Conservation (phyloP, 2,888 invertebrate species). For the Rosalia funebris region DNA sequence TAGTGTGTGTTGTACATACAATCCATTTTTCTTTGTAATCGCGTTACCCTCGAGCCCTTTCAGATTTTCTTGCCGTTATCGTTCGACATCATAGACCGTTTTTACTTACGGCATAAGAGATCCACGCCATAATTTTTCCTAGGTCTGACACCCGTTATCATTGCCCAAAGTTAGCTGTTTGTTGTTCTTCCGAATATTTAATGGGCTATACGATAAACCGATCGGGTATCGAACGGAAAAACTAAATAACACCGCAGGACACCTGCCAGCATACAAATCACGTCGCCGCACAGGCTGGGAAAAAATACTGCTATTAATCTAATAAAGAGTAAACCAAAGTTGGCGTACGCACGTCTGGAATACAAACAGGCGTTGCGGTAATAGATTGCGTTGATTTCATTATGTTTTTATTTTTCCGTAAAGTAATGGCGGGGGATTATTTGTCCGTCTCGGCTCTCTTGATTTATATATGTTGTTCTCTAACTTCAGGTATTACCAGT, state of each 20-base stretch:
- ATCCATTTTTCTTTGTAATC: no score
- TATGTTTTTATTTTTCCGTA: conserved; percentile 18
- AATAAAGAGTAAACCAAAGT: conserved; percentile 24
- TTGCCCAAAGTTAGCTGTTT: conserved; percentile 7
- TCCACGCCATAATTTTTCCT: no score
- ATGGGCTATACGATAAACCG: conserved; percentile 25
- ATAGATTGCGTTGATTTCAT: conserved; percentile 21
- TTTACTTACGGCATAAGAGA: no score
- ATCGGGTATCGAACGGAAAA: conserved; percentile 19
- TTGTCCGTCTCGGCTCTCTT: conserved; percentile 10
- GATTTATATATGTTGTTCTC: no score
- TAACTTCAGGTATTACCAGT: no score
- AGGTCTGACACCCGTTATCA: background rate
- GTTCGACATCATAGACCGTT: no score
- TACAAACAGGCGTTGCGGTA: conserved; percentile 25
- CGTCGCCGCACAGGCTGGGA: conserved; percentile 10
- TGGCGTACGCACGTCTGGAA: conserved; percentile 22
- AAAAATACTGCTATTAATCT: conserved; percentile 3
- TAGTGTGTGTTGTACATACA: no score
- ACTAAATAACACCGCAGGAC: conserved; percentile 36
- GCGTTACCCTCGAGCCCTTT: no score
- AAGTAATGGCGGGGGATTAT: conserved; percentile 9
- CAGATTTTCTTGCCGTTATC: no score
- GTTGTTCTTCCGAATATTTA: conserved; percentile 22
- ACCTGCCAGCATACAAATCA: conserved; percentile 42